Percentiles rank a stretch among this genome's conserved stretches.
Conservation (phyloP, 2,888 invertebrate genomes). For the Erebia ligea region DNA sequence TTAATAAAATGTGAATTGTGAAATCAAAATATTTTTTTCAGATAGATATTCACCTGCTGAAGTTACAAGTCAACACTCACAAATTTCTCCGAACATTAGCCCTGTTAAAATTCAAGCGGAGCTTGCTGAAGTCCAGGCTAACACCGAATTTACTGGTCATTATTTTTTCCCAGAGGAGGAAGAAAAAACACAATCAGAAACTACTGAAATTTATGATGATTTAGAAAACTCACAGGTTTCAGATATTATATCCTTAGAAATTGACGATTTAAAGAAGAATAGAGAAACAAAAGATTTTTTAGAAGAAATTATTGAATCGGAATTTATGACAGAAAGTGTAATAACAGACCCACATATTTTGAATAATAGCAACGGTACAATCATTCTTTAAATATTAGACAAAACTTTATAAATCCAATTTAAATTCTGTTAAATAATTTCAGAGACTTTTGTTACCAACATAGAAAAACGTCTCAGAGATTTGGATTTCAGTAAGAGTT, state of each 20-base stretch:
- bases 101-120: conserved; percentile 70
- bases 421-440: conserved; percentile 19
- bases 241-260: conserved; percentile 66
- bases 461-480: background rate
- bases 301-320: conserved; percentile 72
- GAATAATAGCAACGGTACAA: conserved; percentile 33
- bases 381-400: conserved; percentile 11
- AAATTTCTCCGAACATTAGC: conserved; percentile 49
- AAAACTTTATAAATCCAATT: background rate
- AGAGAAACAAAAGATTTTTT: conserved; percentile 67
- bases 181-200: conserved; percentile 48
- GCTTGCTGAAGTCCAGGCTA: conserved; percentile 58
- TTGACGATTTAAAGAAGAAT: conserved; percentile 65
- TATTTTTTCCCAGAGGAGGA: conserved; percentile 78
- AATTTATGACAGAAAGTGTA: conserved; percentile 56
- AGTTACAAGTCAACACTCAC: conserved; percentile 45
- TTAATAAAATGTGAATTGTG: background rate
- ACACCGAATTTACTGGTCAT: conserved; percentile 70
- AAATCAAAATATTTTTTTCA: conserved; percentile 45
- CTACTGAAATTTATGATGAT: conserved; percentile 65
- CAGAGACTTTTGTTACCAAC: conserved; percentile 7
- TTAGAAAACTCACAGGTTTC: conserved; percentile 54
- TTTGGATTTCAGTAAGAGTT: background rate
- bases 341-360: conserved; percentile 22
- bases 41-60: conserved; percentile 53